phyloP scores from a whole-genome alignment of 2,113 vertebrate genomes.

The Leucopternis melanops region DNA sequence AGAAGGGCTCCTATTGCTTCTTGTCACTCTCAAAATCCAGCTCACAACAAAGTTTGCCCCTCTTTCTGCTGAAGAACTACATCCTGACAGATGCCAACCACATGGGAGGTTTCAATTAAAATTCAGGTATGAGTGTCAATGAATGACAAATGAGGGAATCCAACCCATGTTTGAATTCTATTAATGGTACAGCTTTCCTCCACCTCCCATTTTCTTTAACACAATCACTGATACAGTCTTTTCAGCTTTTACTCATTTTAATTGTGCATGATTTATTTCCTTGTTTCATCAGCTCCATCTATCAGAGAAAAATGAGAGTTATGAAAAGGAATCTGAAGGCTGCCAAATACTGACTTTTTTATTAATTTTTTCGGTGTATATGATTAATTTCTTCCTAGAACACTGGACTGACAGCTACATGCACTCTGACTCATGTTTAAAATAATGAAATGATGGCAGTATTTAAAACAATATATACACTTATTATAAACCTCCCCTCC shows the following conservation, averaged over 20 bases:
- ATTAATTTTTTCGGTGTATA: background rate
- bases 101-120: conserved; percentile 19
- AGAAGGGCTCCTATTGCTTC: background rate
- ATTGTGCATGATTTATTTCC: conserved; percentile 40
- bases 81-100: background rate
- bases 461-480: conserved; percentile 62
- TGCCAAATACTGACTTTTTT: background rate
- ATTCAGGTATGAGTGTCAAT: conserved; percentile 6
- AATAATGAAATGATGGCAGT: conserved; percentile 60
- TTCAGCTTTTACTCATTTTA: conserved; percentile 26
- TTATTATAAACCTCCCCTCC: conserved; percentile 8
- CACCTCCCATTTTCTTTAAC: background rate
- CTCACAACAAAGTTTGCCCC: background rate
- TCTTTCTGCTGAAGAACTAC: background rate
- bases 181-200: background rate
- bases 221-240: background rate
- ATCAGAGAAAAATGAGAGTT: conserved; percentile 40
- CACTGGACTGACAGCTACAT: conserved; percentile 44
- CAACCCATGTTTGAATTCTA: background rate
- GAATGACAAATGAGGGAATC: conserved; percentile 31
- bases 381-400: conserved; percentile 55
- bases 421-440: conserved; percentile 46
- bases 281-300: background rate
- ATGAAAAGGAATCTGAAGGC: conserved; percentile 9
- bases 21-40: background rate